Evolutionary conservation across 2,888 invertebrate genomes (phyloP).

Genomic region (Pachliopta kotzebuea): DNA sequence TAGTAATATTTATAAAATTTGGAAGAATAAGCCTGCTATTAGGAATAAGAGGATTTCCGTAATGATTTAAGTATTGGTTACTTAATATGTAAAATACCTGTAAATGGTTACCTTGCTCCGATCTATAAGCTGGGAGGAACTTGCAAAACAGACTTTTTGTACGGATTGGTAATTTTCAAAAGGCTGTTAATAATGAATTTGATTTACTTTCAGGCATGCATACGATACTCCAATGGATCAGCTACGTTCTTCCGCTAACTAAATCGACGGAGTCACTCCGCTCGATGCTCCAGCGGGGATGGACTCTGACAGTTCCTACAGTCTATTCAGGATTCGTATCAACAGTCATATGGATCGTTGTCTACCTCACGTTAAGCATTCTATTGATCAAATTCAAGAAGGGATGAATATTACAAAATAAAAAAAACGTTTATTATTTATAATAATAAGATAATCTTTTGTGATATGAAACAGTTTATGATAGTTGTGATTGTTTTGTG

Average conservation of each 20-base stretch:
- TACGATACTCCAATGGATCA: slow-evolving; percentile 83
- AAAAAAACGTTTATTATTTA: background rate
- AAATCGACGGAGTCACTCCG: slow-evolving; percentile 93
- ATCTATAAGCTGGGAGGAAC: no score
- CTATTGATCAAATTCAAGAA: slow-evolving; percentile 91
- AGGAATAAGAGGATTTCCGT: no score
- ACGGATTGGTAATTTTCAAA: no score
- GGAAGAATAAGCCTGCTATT: no score
- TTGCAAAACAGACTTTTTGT: no score
- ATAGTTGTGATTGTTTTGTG: background rate
- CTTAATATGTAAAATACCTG: no score
- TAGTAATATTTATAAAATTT: no score
- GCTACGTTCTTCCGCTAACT: slow-evolving; percentile 90
- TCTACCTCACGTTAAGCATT: slow-evolving; percentile 87
- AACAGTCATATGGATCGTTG: slow-evolving; percentile 88
- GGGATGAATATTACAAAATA: slow-evolving; percentile 73
- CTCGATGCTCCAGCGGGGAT: slow-evolving; percentile 91
- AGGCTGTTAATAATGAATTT: background rate
- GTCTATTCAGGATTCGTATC: slow-evolving; percentile 92
- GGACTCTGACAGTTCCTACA: slow-evolving; percentile 84
- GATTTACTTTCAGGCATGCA: slow-evolving; percentile 83
- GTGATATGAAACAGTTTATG: background rate
- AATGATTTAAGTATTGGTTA: no score
- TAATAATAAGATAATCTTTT: slow-evolving; percentile 12
- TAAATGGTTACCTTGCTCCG: no score